A percentile compares a stretch with the other conserved stretches of the same genome.
Evolutionary conservation across 1,140 invertebrate genomes (phyloP).

Genomic region (Microvelia longipes): DNA sequence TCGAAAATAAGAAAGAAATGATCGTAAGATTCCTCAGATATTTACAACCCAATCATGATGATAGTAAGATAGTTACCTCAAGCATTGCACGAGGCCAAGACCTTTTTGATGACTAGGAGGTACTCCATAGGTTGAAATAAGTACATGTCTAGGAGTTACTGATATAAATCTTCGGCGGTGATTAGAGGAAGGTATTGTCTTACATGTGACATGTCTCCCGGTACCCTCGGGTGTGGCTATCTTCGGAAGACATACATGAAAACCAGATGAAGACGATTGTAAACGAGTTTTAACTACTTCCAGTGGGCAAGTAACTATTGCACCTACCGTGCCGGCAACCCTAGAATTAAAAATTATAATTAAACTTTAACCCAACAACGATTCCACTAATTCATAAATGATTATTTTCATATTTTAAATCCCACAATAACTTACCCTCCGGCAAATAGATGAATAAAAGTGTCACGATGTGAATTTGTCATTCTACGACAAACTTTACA

Average conservation of each 20-base stretch:
- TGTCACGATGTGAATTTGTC: slow-evolving; percentile 37
- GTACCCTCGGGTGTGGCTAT: slow-evolving; percentile 32
- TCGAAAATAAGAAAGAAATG: too few relatives aligned
- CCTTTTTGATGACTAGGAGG: slow-evolving; percentile 24
- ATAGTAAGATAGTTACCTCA: slow-evolving; percentile 40
- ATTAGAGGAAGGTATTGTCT: slow-evolving; percentile 31
- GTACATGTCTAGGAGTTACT: slow-evolving; percentile 28
- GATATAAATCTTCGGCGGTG: slow-evolving; percentile 28
- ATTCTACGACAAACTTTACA: too few relatives aligned
- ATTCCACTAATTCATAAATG: background rate
- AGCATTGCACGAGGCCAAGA: slow-evolving; percentile 49
- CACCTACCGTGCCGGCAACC: slow-evolving; percentile 85
- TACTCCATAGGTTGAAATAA: slow-evolving; percentile 42
- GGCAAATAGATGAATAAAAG: slow-evolving; percentile 68
- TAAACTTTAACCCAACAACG: background rate
- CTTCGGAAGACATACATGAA: slow-evolving; percentile 32
- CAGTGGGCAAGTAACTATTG: slow-evolving; percentile 90
- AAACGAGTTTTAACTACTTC: slow-evolving; percentile 97
- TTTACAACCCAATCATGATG: too few relatives aligned
- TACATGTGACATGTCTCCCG: slow-evolving; percentile 33
- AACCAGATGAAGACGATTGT: slow-evolving; percentile 72
- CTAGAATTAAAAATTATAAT: slow-evolving; percentile 34
- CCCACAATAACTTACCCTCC: slow-evolving; percentile 52
- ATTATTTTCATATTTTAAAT: background rate
- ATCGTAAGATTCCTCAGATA: too few relatives aligned